Conservation (phyloP, 1,140 invertebrate species). For the Papilio xuthus region DNA sequence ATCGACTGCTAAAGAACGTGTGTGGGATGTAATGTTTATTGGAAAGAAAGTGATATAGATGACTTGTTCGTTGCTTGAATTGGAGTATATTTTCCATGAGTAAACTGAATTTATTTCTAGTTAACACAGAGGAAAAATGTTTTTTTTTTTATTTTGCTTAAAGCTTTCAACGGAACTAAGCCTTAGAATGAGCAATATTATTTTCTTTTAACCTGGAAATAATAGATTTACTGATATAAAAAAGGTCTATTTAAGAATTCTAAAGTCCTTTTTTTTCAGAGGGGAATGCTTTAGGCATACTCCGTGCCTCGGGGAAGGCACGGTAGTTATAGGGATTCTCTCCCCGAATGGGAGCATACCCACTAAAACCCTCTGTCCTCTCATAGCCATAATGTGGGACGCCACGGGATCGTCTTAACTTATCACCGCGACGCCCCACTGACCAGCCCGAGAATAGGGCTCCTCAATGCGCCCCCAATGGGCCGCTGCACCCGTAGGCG, state of each 20-base stretch:
- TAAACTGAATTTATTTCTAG: neutral
- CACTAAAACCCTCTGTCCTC: too few relatives aligned
- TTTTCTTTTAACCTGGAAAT: neutral
- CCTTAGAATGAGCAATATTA: neutral
- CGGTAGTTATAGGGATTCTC: too few relatives aligned
- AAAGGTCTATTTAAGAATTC: neutral
- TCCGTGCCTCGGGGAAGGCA: too few relatives aligned
- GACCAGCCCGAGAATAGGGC: too few relatives aligned
- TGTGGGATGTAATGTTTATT: conserved; percentile 22
- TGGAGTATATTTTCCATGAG: neutral
- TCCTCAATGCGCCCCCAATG: too few relatives aligned
- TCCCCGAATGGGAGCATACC: too few relatives aligned
- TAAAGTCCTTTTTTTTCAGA: too few relatives aligned
- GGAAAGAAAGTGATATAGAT: neutral
- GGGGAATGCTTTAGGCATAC: too few relatives aligned
- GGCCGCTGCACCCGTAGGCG: too few relatives aligned
- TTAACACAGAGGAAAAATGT: neutral
- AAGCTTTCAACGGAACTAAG: neutral
- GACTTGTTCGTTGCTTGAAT: neutral
- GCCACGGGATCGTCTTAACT: too few relatives aligned
- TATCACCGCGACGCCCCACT: too few relatives aligned
- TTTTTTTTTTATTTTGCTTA: neutral
- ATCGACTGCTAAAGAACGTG: neutral
- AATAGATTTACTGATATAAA: neutral
- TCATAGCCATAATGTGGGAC: too few relatives aligned